These are phyloP conservation scores for Centropus unirufus DNA, from an alignment of 2,113 vertebrate genomes.

Conservation along the genomic window DNA sequence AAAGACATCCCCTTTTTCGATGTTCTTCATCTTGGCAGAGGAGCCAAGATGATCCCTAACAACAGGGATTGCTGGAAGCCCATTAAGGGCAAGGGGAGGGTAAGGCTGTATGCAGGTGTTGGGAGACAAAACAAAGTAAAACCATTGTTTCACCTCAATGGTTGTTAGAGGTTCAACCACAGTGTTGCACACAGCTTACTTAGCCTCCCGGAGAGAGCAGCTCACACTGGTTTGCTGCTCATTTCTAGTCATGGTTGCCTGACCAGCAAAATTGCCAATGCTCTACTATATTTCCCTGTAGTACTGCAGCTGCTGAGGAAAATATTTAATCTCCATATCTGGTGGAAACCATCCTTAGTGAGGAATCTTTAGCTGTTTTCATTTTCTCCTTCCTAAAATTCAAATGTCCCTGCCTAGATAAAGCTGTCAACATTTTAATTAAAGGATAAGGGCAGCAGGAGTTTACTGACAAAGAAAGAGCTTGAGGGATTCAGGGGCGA, in stretches of 20 bases:
- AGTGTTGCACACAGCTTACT: rapidly evolving
- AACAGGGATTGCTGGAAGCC: neutral
- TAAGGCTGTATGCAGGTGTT: neutral
- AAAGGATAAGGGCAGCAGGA: neutral
- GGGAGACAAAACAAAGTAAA: neutral
- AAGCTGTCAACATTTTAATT: neutral
- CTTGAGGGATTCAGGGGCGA: rapidly evolving
- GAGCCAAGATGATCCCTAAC: neutral
- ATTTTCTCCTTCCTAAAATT: neutral
- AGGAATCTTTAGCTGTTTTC: neutral
- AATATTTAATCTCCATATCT: neutral
- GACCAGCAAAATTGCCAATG: neutral
- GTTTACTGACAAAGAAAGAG: neutral
- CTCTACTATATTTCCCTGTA: neutral
- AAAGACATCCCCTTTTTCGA: rapidly evolving
- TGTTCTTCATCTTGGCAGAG: neutral
- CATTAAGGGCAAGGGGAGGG: neutral
- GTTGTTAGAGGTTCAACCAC: neutral
- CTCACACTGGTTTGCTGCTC: neutral
- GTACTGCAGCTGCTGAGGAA: neutral
- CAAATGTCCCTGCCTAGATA: neutral
- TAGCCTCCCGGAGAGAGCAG: neutral
- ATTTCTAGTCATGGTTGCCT: rapidly evolving
- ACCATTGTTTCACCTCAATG: too few relatives aligned
- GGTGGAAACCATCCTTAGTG: neutral